Conservation (phyloP, 2,888 invertebrate species). For the Fragum whitleyi region DNA sequence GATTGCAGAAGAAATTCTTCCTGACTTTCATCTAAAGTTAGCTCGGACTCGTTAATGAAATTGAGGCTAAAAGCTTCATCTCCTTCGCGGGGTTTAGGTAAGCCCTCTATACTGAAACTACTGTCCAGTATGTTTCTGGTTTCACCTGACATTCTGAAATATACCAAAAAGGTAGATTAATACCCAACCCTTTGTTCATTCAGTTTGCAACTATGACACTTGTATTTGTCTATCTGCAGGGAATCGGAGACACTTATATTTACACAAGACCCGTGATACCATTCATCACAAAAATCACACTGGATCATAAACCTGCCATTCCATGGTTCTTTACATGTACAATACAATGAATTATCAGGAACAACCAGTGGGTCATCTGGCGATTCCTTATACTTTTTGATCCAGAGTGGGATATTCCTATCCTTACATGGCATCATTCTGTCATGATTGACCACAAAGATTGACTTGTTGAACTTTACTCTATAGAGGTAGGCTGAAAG, state of each 20-base stretch:
- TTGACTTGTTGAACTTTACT: slow-evolving; percentile 18
- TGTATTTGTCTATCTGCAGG: background rate
- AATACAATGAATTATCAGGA: no score
- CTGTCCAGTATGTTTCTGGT: background rate
- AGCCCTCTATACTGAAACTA: background rate
- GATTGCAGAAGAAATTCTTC: no score
- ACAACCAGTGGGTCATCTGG: no score
- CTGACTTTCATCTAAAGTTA: no score
- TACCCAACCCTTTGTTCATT: background rate
- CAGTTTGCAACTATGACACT: slow-evolving; percentile 6
- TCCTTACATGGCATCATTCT: no score
- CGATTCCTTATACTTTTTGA: no score
- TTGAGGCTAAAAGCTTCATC: background rate
- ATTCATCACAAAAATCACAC: no score
- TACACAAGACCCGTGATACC: no score
- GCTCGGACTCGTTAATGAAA: background rate
- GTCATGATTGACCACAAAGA: slow-evolving; percentile 40
- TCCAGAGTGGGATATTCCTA: no score
- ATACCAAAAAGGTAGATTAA: background rate
- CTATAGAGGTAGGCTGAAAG: slow-evolving; percentile 18
- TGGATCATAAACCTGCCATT: no score
- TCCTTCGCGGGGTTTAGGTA: background rate
- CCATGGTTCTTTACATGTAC: no score
- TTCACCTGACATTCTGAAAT: background rate
- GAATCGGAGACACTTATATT: background rate